Base-by-base conservation (phyloP, 2,797 vertebrate genomes). In the Naso thynnoides region DNA sequence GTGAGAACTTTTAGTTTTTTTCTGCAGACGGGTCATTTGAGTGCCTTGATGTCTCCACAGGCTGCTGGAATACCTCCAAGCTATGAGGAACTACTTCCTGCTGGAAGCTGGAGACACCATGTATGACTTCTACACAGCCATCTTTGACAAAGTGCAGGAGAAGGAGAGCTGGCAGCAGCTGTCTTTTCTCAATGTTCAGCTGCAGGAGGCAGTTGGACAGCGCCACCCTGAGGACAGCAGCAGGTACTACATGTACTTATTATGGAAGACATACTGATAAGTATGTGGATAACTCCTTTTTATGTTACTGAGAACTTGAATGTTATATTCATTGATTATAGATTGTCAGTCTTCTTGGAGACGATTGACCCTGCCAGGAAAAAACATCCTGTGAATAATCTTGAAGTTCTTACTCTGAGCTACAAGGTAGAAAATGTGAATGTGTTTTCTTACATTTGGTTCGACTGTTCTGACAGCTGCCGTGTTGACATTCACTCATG, bases 81-180 rank as follows among this genome's bases (percentile, higher is more conserved):
- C 98, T 16, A 99, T 99, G 98, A 97, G 98, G 78, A 98, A 98
- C 89, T 99, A 99, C 84, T 99, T 99, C 89, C 93, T 99, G 70
- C 94, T 99, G 90, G 98, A 99, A 90, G 98, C 97, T 11, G 98
- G 98, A 44, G 98, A 99, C 91, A 99, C 97, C 31, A 99, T 99
- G 98, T 99, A 99, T 73, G 98, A 99, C 88, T 99, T 99, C 88
- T 99, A 98, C 89, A 99, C 97, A 0, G 96, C 97, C 41, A 99
- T 99, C 90, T 99, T 99, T 91, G 98, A 99, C 79, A 99, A 99
- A 90, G 97, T 98, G 76, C 94, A 96, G 90, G 97, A 99, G 89
- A 98, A 97, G 78, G 97, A 99, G 89, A 95, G 93, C 83, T 99
- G 97, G 98, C 97, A 98, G 91, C 98, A 97, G 89, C 93, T 94